A percentile compares a stretch with the other conserved stretches of the same genome.
Evolutionary conservation across 2,888 invertebrate genomes (phyloP).

Genomic region (Caenorhabditis sp.): DNA sequence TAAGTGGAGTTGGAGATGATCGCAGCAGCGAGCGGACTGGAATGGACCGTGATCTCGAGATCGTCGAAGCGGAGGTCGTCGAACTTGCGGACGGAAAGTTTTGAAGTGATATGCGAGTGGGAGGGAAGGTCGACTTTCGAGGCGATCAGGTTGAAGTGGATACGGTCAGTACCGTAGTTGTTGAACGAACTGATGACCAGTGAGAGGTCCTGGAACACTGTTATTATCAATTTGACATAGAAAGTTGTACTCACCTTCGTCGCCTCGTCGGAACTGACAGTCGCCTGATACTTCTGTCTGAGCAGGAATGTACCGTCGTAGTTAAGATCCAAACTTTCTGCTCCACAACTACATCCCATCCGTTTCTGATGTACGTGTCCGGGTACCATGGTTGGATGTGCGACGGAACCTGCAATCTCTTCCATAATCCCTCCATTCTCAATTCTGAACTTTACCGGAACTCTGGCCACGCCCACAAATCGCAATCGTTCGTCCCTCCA

Average conservation of each 20-base stretch:
- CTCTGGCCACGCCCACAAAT: constrained; percentile 21
- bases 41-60: constrained; percentile 14
- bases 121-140: not conserved
- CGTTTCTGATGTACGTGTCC: constrained; percentile 49
- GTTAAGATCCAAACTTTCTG: constrained; percentile 36
- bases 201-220: constrained; percentile 15
- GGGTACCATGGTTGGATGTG: constrained; percentile 48
- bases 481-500: constrained; percentile 54
- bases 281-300: constrained; percentile 29
- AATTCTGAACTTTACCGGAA: constrained; percentile 44
- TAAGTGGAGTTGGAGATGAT: constrained; percentile 20
- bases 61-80: constrained; percentile 38
- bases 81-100: constrained; percentile 1
- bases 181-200: constrained; percentile 34
- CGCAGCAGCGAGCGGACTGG: too few species aligned
- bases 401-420: constrained; percentile 29
- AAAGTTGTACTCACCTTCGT: constrained; percentile 12
- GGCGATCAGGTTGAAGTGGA: constrained; percentile 19
- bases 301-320: constrained; percentile 41
- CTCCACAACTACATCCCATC: constrained; percentile 13
- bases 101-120: constrained; percentile 4
- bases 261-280: not conserved
- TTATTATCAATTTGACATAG: too few species aligned
- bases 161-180: constrained; percentile 40
- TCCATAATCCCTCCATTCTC: too few species aligned